Conservation (phyloP, 1,140 invertebrate species). For the Monochamus saltuarius region DNA sequence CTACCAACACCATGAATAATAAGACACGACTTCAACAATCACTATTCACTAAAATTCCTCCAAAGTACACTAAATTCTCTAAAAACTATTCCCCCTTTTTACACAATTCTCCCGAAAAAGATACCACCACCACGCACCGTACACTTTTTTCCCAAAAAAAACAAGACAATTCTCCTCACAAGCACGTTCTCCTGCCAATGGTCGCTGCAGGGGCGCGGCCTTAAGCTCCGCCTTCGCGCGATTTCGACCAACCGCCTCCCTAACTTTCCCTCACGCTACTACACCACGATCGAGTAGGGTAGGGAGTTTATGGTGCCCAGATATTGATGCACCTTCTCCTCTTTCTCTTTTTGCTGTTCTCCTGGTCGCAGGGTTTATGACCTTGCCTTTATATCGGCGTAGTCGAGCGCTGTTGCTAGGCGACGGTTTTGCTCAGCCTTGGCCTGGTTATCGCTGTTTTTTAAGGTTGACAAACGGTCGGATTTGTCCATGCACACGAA, state of each 20-base stretch:
- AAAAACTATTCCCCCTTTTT: neutral
- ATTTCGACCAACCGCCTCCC: neutral
- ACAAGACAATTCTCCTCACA: neutral
- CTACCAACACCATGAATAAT: too few species aligned
- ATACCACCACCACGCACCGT: neutral
- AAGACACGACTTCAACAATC: too few species aligned
- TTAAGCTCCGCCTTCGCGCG: neutral
- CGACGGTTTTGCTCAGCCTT: constrained; percentile 14
- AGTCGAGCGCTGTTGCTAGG: constrained; percentile 15
- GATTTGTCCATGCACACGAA: too few species aligned
- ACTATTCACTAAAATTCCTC: too few species aligned
- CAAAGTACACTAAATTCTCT: neutral
- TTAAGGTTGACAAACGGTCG: too few species aligned
- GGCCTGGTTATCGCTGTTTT: neutral
- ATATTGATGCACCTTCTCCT: too few species aligned
- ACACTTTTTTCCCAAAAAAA: neutral
- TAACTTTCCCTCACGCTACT: neutral
- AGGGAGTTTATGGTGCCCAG: too few species aligned
- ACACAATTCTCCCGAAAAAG: neutral
- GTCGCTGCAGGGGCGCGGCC: neutral
- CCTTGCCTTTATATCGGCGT: constrained; percentile 11
- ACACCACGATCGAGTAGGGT: neutral
- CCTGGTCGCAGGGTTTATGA: constrained; percentile 17
- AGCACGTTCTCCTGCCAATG: constrained; percentile 5
- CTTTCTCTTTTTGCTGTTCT: constrained; percentile 1